Conservation (phyloP, 2,797 vertebrate species). For the Parotocinclus haroldoi region DNA sequence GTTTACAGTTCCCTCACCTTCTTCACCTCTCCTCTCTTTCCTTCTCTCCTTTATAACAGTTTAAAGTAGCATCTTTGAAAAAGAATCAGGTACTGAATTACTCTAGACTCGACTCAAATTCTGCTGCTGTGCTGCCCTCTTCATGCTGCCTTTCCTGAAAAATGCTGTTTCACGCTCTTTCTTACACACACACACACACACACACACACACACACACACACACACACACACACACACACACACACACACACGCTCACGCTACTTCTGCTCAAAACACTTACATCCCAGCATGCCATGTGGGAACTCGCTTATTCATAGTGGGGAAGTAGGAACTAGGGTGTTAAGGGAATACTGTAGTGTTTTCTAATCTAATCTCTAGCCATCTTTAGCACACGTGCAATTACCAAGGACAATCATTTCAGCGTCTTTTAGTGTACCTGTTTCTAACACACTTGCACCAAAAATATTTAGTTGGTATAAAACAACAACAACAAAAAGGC, state of each 20-base stretch:
- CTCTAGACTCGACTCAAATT: slow-evolving; percentile 41
- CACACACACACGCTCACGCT: slow-evolving; percentile 5
- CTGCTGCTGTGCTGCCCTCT: slow-evolving; percentile 40
- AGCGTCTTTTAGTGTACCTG: no score
- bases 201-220: slow-evolving; percentile 9
- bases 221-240: slow-evolving; percentile 11
- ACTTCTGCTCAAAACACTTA: slow-evolving; percentile 26
- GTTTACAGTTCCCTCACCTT: slow-evolving; percentile 42
- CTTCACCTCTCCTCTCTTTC: slow-evolving; percentile 40
- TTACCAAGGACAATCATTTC: no score
- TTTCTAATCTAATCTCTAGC: not conserved
- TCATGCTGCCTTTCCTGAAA: slow-evolving; percentile 41
- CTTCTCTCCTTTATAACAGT: slow-evolving; percentile 59
- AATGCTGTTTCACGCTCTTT: slow-evolving; percentile 14
- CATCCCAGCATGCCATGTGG: slow-evolving; percentile 66
- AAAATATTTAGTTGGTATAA: no score
- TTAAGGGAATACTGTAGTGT: not conserved
- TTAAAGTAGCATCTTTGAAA: slow-evolving; percentile 83
- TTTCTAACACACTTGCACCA: no score
- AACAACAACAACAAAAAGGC: no score
- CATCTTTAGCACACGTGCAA: no score
- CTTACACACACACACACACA: slow-evolving; percentile 17
- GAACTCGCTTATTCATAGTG: slow-evolving; percentile 34
- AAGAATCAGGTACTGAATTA: slow-evolving; percentile 84
- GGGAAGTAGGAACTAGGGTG: slow-evolving; percentile 37